Conservation (phyloP, 2,888 invertebrate genomes). For the Macrophya alboannulata region DNA sequence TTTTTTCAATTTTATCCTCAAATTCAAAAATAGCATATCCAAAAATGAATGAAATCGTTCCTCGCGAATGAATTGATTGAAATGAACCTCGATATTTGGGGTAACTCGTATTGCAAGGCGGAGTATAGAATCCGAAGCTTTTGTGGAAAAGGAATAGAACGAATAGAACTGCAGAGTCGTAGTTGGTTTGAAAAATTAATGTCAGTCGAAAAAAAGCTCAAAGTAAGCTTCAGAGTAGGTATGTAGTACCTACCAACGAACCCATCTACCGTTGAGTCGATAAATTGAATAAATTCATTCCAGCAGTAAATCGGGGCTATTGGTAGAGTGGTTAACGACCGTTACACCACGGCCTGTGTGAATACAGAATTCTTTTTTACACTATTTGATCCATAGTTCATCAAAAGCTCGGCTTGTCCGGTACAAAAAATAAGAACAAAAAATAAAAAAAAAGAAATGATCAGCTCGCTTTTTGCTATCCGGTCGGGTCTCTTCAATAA, state of each 20-base stretch:
- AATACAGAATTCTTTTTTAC: background rate
- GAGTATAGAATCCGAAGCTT: background rate
- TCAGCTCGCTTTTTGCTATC: background rate
- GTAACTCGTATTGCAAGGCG: background rate
- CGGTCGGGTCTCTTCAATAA: background rate
- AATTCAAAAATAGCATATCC: too few relatives aligned
- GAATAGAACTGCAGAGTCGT: background rate
- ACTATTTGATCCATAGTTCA: background rate
- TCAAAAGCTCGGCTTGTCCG: background rate
- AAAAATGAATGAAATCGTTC: too few relatives aligned
- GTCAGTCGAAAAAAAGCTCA: background rate
- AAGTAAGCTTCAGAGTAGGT: background rate
- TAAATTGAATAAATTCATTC: background rate
- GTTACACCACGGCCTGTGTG: background rate
- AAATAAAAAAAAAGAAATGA: background rate
- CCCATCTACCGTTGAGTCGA: background rate
- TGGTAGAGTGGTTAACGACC: background rate
- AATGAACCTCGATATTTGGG: background rate
- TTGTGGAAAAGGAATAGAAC: background rate
- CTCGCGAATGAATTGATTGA: too few relatives aligned
- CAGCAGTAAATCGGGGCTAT: background rate
- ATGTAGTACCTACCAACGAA: too few relatives aligned
- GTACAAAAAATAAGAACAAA: background rate
- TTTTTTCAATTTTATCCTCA: too few relatives aligned
- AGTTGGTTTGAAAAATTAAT: background rate